These are phyloP conservation scores for Mus spicilegus DNA, from an alignment of 2,113 vertebrate species.

Conservation along the genomic window DNA sequence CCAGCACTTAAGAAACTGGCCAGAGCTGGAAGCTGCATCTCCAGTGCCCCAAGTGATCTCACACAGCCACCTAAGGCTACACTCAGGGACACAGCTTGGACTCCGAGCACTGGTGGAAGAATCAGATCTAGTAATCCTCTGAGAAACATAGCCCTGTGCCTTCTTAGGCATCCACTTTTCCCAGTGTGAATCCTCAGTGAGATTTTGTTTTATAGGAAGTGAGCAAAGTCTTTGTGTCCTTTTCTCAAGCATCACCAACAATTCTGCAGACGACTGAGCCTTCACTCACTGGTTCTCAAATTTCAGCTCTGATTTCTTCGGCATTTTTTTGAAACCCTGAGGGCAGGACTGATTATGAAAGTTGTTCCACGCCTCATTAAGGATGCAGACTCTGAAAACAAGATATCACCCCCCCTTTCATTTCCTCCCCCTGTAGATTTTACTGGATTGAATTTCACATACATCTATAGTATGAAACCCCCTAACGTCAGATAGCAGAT, in stretches of 20 bases:
- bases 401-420: background rate
- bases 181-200: background rate
- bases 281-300: conserved; percentile 22
- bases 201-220: background rate
- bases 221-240: background rate
- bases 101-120: background rate
- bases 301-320: conserved; percentile 13
- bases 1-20: background rate
- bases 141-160: background rate
- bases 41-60: background rate
- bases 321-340: conserved; percentile 26
- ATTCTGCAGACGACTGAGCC: background rate
- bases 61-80: background rate
- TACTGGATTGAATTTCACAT: background rate
- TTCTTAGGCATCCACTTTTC: background rate
- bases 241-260: background rate
- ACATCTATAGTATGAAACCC: background rate
- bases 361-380: background rate
- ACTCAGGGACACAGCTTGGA: background rate
- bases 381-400: background rate
- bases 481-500: background rate
- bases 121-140: background rate
- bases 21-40: background rate
- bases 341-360: background rate
- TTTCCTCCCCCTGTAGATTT: background rate